Percentiles rank a stretch among this genome's conserved stretches.
phyloP scores from a whole-genome alignment of 2,113 vertebrate genomes.

The Passer domesticus region DNA sequence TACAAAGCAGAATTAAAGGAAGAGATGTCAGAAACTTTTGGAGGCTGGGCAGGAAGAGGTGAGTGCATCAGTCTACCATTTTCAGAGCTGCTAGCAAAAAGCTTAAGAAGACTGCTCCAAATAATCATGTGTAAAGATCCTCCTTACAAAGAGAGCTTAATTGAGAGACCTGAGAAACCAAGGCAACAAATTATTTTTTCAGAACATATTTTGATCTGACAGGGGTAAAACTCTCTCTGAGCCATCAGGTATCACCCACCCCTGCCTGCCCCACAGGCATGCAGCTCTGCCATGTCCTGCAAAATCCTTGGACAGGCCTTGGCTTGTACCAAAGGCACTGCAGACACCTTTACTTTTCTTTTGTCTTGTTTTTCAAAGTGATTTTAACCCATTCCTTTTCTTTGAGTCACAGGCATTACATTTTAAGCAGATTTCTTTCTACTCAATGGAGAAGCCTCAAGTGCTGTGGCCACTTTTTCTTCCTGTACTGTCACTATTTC shows the following conservation, averaged over 20 bases:
- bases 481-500: neutral
- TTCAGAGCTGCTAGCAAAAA: neutral
- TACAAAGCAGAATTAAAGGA: slow-evolving; percentile 54
- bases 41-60: neutral
- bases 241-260: neutral
- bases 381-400: neutral
- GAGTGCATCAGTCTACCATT: neutral
- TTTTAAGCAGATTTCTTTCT: neutral
- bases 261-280: fast-evolving
- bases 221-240: neutral
- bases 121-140: neutral
- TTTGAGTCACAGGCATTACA: neutral
- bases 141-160: neutral
- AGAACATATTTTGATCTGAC: neutral
- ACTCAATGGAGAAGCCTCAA: neutral
- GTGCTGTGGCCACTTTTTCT: neutral
- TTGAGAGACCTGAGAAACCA: neutral
- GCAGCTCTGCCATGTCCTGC: neutral
- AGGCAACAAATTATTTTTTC: neutral
- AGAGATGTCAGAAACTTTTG: slow-evolving; percentile 36
- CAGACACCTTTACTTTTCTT: neutral
- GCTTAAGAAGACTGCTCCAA: neutral
- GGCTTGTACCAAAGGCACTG: neutral
- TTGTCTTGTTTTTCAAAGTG: neutral
- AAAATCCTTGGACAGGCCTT: neutral